Conservation (phyloP, 1,140 invertebrate species). For the Charaxes varanes region DNA sequence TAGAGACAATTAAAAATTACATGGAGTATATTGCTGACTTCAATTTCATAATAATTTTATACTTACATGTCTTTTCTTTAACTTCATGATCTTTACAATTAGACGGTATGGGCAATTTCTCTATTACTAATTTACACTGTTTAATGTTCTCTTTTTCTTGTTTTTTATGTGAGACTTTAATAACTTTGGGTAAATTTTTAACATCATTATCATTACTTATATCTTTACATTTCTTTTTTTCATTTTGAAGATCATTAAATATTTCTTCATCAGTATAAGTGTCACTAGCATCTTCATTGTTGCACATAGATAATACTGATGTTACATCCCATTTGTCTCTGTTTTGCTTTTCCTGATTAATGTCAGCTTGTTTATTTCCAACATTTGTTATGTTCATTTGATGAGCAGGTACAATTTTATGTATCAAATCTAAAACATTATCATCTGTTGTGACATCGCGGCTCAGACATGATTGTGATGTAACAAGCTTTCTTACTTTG, state of each 20-base stretch:
- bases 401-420: conserved; percentile 55
- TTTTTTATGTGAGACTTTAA: no score
- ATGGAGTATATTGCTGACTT: no score
- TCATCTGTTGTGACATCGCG: conserved; percentile 42
- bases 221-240: conserved; percentile 11
- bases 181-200: conserved; percentile 12
- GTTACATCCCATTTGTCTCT: conserved; percentile 52
- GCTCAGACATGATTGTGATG: conserved; percentile 51
- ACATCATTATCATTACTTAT: conserved; percentile 17
- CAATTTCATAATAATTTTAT: no score
- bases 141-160: no score
- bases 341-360: conserved; percentile 22
- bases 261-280: conserved; percentile 63
- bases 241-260: conserved; percentile 21
- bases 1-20: no score
- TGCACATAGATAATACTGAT: conserved; percentile 41
- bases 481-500: conserved; percentile 52
- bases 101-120: no score
- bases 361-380: conserved; percentile 29
- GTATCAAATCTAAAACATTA: conserved; percentile 56
- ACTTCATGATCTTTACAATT: no score
- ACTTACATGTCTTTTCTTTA: no score
- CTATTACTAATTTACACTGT: conserved; percentile 22
- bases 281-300: conserved; percentile 43
- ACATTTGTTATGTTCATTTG: conserved; percentile 41